phyloP scores from a whole-genome alignment of 2,113 vertebrate genomes.

The Labrus mixtus region DNA sequence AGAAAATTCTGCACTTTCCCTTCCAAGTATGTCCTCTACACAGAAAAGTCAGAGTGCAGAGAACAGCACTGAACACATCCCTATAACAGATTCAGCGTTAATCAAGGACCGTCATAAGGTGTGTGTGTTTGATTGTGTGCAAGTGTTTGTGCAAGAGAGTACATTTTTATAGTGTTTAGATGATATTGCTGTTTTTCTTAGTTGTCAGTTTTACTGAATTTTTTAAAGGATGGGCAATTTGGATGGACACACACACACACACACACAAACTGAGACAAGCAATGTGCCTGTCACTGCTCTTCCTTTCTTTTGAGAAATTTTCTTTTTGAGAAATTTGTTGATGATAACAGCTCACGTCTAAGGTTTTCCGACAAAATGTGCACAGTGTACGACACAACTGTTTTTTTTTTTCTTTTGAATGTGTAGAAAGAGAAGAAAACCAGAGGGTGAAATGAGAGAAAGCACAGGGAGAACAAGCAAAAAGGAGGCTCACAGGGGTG shows the following conservation, averaged over 20 bases:
- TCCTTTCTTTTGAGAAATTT: conserved; percentile 8
- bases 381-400: conserved; percentile 24
- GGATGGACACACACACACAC: conserved; percentile 3
- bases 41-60: no score
- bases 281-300: not conserved
- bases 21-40: no score
- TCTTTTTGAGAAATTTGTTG: conserved; percentile 70
- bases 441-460: conserved; percentile 32
- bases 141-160: conserved; percentile 6
- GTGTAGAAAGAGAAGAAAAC: conserved; percentile 11
- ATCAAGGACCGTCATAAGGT: conserved; percentile 34
- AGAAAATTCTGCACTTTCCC: no score
- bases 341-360: conserved; percentile 65
- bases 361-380: conserved; percentile 54
- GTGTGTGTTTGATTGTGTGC: not conserved
- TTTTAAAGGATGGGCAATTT: no score
- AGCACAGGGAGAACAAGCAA: conserved; percentile 22
- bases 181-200: conserved; percentile 13
- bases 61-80: no score
- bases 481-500: conserved; percentile 21
- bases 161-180: not conserved
- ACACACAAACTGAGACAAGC: not conserved
- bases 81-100: conserved; percentile 12
- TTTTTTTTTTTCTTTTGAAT: conserved; percentile 42
- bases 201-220: conserved; percentile 11